Conservation (phyloP, 2,888 invertebrate genomes). For the Noctua janthe region DNA sequence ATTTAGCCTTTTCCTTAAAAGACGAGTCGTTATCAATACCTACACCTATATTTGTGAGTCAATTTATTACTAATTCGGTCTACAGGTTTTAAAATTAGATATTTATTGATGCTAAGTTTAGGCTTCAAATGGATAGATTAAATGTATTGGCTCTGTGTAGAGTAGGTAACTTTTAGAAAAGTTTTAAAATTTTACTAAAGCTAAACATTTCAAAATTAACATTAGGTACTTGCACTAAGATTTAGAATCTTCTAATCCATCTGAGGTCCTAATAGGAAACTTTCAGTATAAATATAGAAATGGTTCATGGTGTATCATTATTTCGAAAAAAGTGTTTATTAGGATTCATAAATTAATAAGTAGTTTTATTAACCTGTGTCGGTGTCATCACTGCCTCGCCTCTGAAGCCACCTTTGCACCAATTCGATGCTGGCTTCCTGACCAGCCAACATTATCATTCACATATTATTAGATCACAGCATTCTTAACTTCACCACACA, state of each 20-base stretch:
- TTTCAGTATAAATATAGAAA: too few relatives aligned
- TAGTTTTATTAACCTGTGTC: conserved; percentile 77
- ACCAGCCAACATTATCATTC: conserved; percentile 86
- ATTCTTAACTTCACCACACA: conserved; percentile 66
- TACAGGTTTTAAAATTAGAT: conserved; percentile 17
- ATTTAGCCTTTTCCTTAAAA: conserved; percentile 16
- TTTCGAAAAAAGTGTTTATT: background rate
- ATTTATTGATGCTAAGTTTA: conserved; percentile 2
- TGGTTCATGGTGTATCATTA: background rate
- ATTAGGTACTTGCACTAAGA: background rate
- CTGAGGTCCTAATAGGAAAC: background rate
- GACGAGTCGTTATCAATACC: background rate
- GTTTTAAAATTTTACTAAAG: background rate
- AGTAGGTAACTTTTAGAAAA: background rate
- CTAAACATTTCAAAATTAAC: background rate
- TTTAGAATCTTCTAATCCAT: background rate
- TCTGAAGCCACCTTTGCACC: conserved; percentile 86
- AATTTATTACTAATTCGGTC: background rate
- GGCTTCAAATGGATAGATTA: background rate
- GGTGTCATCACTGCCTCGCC: conserved; percentile 82
- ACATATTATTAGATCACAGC: conserved; percentile 78
- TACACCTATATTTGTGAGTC: background rate
- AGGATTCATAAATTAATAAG: background rate
- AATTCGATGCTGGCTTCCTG: conserved; percentile 87
- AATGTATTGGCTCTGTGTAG: background rate